Evolutionary conservation across 2,888 invertebrate species (phyloP).

Genomic region (Strigamia crassipes): DNA sequence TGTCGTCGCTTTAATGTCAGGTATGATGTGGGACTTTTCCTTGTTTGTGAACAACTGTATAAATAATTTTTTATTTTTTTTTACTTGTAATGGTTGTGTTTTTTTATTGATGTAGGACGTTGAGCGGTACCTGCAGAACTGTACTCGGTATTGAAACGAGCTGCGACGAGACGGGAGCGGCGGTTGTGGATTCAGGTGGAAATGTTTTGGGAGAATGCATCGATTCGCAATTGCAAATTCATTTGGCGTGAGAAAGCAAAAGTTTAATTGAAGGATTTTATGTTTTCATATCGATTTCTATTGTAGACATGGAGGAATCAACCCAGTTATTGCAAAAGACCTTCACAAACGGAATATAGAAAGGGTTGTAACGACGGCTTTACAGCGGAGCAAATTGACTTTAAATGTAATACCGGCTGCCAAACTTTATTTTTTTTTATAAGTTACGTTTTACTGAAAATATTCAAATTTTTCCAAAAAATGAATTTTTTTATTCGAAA

Average conservation of each 20-base stretch:
- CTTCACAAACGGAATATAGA: conserved; percentile 81
- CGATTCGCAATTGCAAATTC: conserved; percentile 74
- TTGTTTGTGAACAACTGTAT: too few species aligned
- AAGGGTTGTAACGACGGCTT: conserved; percentile 69
- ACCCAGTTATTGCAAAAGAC: conserved; percentile 81
- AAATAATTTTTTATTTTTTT: too few species aligned
- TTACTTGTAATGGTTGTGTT: too few species aligned
- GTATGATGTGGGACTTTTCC: too few species aligned
- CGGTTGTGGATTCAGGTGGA: conserved; percentile 75
- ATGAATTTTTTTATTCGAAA: too few species aligned
- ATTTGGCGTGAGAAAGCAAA: conserved; percentile 63
- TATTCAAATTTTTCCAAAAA: too few species aligned
- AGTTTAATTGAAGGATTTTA: background rate
- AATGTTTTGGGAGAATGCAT: conserved; percentile 78
- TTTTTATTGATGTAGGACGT: background rate
- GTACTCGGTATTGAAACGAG: conserved; percentile 95
- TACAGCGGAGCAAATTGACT: conserved; percentile 66
- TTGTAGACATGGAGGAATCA: conserved; percentile 73
- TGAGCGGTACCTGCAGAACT: background rate
- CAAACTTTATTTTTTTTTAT: too few species aligned
- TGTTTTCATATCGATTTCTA: conserved; percentile 49
- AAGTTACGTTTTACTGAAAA: too few species aligned
- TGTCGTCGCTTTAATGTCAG: too few species aligned
- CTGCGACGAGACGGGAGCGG: conserved; percentile 96
- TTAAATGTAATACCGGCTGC: conserved; percentile 51